phyloP scores from a whole-genome alignment of 1,140 invertebrate genomes.

The Gonatopus flavifemur region DNA sequence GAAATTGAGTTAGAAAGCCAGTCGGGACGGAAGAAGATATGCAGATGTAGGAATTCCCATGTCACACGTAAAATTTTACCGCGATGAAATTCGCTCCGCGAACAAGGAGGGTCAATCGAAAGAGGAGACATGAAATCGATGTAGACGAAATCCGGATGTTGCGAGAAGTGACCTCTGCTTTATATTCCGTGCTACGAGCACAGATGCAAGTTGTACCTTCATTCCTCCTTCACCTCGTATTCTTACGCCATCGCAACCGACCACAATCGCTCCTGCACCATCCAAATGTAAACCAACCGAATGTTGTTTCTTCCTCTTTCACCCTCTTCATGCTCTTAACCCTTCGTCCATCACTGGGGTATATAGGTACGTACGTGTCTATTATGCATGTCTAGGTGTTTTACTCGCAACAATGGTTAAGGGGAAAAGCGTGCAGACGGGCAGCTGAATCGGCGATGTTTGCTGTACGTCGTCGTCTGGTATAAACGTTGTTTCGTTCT shows the following conservation, averaged over 20 bases:
- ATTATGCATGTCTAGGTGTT: slow-evolving; percentile 7
- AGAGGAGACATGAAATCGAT: not conserved
- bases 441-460: slow-evolving; percentile 32
- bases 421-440: slow-evolving; percentile 11
- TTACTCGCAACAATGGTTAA: slow-evolving; percentile 25
- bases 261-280: slow-evolving; percentile 10
- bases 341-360: not conserved
- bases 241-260: slow-evolving; percentile 9
- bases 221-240: not conserved
- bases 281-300: slow-evolving; percentile 26
- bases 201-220: slow-evolving; percentile 38
- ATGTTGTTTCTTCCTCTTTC: slow-evolving; percentile 20
- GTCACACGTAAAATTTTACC: slow-evolving; percentile 18
- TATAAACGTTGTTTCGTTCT: slow-evolving; percentile 33
- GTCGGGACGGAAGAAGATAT: not conserved
- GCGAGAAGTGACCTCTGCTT: slow-evolving; percentile 33
- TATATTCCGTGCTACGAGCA: slow-evolving; percentile 40
- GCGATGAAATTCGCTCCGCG: too few species aligned
- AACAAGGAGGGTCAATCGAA: too few species aligned
- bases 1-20: too few species aligned
- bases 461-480: slow-evolving; percentile 16
- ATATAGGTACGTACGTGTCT: not conserved
- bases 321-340: slow-evolving; percentile 3
- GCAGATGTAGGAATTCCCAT: slow-evolving; percentile 19
- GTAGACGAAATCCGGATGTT: slow-evolving; percentile 11